Base-by-base conservation (phyloP, 2,888 invertebrate genomes). In the Pammene fasciana region DNA sequence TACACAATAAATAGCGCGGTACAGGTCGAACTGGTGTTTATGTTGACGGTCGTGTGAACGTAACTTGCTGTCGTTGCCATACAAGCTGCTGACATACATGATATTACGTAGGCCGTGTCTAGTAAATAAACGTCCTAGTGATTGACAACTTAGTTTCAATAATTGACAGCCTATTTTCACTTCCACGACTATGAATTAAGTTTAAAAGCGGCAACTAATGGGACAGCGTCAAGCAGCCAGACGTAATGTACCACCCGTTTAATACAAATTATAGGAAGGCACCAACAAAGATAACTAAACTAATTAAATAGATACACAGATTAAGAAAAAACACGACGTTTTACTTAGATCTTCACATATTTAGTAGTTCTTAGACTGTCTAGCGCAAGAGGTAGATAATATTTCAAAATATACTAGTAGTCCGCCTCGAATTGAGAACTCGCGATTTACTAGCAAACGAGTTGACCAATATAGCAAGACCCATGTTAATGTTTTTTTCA, bases 1-100 rank as follows among this genome's bases (percentile, higher is more conserved):
- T 71, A 82, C 73, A 75, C 76, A 75, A 80, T 74, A 79, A 80
- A 78, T 75, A 82, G 76, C 78, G 78, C 75, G 70, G 74, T 78
- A 80, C 80, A 78, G 72, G 76, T 83, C 78, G 79, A 82, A 79
- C 81, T 81, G 80, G 81, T 82, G 82, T 86, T 83, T 77, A 79
- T 79, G 75, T 79, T 82, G 78, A 74, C 74, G 70, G 74, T 79
- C 80, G 75, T 76, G 79, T 82, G 82, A 81, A 81, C 83, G 82
- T 84, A 82, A 82, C 80, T 79, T 74, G 75, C 74, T 76, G 68
- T 65, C 59, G 59, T 18, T 45, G 14, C 45, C 38, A n/a, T 56
- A 65, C 54, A 16, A 64, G 45, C 34, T 45, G n/a, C 34, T 62
- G 13, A 54, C 18, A 34, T 55, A 50, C 55, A 41, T 4, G 41